Conservation (phyloP, 2,113 vertebrate species). For the Hyaena hyaena region DNA sequence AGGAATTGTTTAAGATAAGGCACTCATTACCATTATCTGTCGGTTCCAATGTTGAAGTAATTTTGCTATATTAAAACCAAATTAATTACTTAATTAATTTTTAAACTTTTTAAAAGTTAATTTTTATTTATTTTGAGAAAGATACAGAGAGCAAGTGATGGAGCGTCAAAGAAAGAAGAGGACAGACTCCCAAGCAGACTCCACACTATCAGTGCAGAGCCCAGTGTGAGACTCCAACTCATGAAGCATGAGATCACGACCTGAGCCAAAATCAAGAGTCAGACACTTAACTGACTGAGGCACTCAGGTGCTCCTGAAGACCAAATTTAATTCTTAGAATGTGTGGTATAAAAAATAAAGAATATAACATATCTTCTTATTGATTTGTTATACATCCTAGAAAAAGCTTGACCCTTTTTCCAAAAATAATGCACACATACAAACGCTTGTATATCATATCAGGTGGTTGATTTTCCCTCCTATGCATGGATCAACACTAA, state of each 20-base stretch:
- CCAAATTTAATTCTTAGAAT: not conserved
- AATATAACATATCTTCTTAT: not conserved
- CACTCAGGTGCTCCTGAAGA: too few species aligned
- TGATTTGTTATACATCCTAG: not conserved
- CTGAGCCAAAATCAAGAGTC: too few species aligned
- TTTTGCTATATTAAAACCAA: not conserved
- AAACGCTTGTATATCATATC: not conserved
- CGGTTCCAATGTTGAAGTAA: not conserved
- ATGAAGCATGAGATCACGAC: too few species aligned
- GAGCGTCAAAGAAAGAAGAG: too few species aligned
- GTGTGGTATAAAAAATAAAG: not conserved
- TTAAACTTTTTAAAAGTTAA: too few species aligned
- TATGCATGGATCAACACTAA: not conserved
- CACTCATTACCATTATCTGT: not conserved
- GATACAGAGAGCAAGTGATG: too few species aligned
- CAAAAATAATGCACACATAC: not conserved
- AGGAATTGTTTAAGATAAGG: not conserved
- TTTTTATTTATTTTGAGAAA: too few species aligned
- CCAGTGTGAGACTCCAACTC: too few species aligned
- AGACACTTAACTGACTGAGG: too few species aligned
- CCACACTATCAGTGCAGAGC: too few species aligned
- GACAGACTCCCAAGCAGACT: too few species aligned
- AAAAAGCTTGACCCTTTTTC: not conserved
- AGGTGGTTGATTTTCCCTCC: not conserved
- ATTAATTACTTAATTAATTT: too few species aligned